Conservation (phyloP, 2,113 vertebrate species). For the Bubo blakistoni region DNA sequence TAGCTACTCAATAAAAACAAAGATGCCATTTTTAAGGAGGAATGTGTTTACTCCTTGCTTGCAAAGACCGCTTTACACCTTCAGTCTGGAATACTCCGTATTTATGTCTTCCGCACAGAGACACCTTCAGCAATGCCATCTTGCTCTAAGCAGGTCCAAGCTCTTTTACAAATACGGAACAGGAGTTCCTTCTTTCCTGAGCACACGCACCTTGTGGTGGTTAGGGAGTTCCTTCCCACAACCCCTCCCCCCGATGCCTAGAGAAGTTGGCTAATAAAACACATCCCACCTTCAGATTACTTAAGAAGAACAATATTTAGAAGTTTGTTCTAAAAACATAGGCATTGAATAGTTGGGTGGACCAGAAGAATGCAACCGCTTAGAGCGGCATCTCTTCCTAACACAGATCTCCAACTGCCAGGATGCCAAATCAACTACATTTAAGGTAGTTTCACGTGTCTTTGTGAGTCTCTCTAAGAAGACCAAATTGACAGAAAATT, state of each 20-base stretch:
- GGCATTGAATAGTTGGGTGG: not conserved
- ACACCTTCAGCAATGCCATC: not conserved
- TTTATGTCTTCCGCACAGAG: not conserved
- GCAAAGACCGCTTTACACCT: not conserved
- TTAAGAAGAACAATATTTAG: not conserved
- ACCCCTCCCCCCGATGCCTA: too few relatives aligned
- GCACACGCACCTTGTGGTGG: not conserved
- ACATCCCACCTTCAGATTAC: not conserved
- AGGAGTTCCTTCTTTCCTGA: fast-evolving
- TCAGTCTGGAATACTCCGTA: not conserved
- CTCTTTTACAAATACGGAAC: not conserved
- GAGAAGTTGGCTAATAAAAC: not conserved
- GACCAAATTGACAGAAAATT: too few relatives aligned
- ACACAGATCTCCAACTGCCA: not conserved
- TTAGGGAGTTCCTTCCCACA: not conserved
- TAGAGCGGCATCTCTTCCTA: not conserved
- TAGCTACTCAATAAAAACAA: not conserved
- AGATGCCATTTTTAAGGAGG: not conserved
- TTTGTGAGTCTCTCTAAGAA: not conserved
- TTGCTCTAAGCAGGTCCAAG: not conserved
- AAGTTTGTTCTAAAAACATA: not conserved
- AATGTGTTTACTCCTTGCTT: not conserved
- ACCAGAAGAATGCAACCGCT: not conserved
- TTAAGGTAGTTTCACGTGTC: not conserved
- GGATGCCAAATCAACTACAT: not conserved